Percentiles rank a stretch among this genome's conserved stretches.
These are phyloP conservation scores for Atta texana DNA, from an alignment of 1,140 invertebrate genomes.

Conservation along the genomic window DNA sequence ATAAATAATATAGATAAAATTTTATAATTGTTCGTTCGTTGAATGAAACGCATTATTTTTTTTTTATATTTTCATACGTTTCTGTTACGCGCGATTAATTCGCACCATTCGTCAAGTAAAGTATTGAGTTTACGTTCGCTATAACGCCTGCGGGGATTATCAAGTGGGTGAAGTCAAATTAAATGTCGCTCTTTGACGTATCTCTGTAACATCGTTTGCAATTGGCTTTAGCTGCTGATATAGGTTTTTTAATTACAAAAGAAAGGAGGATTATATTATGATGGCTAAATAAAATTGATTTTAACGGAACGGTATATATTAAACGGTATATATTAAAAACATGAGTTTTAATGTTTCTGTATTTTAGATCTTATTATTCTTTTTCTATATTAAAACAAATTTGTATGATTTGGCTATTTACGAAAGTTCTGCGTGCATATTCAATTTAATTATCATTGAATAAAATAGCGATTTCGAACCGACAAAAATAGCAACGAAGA, in stretches of 20 bases:
- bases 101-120: background rate
- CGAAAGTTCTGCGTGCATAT: background rate
- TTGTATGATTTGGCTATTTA: background rate
- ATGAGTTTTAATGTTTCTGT: background rate
- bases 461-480: slow-evolving; percentile 40
- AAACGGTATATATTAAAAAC: slow-evolving; percentile 10
- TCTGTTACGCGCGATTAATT: slow-evolving; percentile 22
- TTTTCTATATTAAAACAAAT: slow-evolving; percentile 8
- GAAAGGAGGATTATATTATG: background rate
- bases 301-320: background rate
- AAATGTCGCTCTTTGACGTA: slow-evolving; percentile 23
- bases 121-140: slow-evolving; percentile 26
- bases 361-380: background rate
- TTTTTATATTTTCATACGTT: slow-evolving; percentile 3
- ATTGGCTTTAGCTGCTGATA: background rate
- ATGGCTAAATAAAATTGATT: slow-evolving; percentile 12
- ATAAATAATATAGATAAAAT: background rate
- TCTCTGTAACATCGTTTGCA: background rate
- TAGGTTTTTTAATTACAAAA: background rate
- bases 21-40: background rate
- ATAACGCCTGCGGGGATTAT: slow-evolving; percentile 12
- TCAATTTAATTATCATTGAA: slow-evolving; percentile 24
- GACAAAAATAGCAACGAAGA: slow-evolving; percentile 13
- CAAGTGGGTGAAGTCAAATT: slow-evolving; percentile 29
- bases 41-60: slow-evolving; percentile 2